Conservation (phyloP, 2,113 vertebrate genomes). For the Picathartes gymnocephalus region DNA sequence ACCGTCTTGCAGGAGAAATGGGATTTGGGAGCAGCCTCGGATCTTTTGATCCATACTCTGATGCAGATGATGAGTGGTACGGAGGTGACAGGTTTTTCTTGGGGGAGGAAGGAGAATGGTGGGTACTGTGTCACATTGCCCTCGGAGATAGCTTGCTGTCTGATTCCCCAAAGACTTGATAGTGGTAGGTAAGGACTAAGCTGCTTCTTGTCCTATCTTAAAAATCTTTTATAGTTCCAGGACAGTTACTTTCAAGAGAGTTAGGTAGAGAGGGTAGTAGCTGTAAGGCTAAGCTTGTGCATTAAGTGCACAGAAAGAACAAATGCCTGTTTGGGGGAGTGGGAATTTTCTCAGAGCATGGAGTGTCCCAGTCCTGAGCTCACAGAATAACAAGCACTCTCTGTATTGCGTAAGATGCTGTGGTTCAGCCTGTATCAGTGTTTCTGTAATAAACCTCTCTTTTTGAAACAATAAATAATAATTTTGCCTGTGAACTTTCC, state of each 20-base stretch:
- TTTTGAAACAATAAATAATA: constrained; percentile 61
- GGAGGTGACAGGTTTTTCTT: constrained; percentile 44
- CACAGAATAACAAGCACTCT: constrained; percentile 21
- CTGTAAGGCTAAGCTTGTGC: background rate
- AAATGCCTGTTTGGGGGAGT: background rate
- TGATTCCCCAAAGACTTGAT: constrained; percentile 8
- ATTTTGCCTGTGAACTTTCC: constrained; percentile 59
- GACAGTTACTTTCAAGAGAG: background rate
- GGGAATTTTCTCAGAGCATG: background rate
- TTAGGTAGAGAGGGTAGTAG: background rate
- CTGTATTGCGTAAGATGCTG: constrained; percentile 42
- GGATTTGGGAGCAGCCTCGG: constrained; percentile 55
- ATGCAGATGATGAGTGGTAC: constrained; percentile 40
- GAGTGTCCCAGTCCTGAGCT: background rate
- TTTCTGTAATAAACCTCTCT: constrained; percentile 35
- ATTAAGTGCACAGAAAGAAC: background rate
- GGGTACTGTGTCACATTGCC: constrained; percentile 2
- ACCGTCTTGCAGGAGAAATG: constrained; percentile 66
- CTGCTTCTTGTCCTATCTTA: background rate
- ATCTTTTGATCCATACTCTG: constrained; percentile 63
- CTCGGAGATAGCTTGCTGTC: constrained; percentile 2
- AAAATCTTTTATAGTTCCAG: constrained; percentile 3
- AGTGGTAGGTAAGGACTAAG: constrained; percentile 1
- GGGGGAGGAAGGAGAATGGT: constrained; percentile 21
- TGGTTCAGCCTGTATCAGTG: constrained; percentile 36